Evolutionary conservation across 2,888 invertebrate genomes (phyloP).

Genomic region (Ornithoptera alexandrae): DNA sequence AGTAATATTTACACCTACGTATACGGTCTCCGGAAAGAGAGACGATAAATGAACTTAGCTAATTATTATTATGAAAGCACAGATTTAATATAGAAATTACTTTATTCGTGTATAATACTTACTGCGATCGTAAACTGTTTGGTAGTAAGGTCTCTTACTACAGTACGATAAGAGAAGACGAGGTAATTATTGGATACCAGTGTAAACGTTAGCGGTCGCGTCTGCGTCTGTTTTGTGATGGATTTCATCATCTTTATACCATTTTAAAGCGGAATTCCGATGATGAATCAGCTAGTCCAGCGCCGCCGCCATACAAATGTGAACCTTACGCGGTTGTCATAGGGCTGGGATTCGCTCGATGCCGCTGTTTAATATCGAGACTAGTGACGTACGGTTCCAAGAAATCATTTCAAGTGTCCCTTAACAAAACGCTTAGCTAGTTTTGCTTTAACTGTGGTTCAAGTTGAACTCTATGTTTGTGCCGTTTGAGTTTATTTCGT

Average conservation of each 20-base stretch:
- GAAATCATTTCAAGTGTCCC: slow-evolving; percentile 29
- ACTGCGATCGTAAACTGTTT: no score
- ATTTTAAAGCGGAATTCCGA: slow-evolving; percentile 21
- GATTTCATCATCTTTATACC: slow-evolving; percentile 26
- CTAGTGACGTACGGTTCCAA: slow-evolving; percentile 20
- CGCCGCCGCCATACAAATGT: neutral
- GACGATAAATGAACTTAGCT: no score
- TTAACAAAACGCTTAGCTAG: slow-evolving; percentile 10
- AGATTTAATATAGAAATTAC: no score
- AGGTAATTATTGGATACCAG: no score
- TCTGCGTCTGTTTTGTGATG: slow-evolving; percentile 6
- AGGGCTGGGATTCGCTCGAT: neutral
- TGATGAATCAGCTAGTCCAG: slow-evolving; percentile 20
- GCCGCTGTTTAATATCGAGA: neutral
- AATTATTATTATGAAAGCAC: no score
- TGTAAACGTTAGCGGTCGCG: neutral
- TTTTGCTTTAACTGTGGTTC: neutral
- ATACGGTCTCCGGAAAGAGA: no score
- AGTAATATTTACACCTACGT: no score
- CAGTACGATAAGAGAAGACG: no score
- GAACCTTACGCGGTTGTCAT: neutral
- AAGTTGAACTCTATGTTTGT: neutral
- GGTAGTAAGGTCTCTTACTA: no score
- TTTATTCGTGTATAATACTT: no score
- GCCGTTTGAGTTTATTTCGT: neutral